These are phyloP conservation scores for Wasmannia auropunctata DNA, from an alignment of 1,140 invertebrate genomes.

Conservation along the genomic window DNA sequence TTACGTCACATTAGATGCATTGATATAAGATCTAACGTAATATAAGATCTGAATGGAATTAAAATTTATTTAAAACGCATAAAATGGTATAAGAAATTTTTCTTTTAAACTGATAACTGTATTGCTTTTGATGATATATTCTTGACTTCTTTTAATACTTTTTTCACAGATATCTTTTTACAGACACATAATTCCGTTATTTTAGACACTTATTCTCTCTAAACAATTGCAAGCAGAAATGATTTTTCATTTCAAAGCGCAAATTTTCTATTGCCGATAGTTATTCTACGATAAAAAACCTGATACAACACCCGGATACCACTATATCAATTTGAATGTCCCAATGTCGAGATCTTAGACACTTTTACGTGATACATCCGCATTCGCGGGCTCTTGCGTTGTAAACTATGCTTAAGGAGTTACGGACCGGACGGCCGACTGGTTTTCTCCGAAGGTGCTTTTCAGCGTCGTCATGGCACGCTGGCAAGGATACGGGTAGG, in stretches of 20 bases:
- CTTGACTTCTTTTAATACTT: background rate
- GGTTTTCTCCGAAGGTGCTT: conserved; percentile 72
- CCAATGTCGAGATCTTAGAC: background rate
- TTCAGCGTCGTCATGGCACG: conserved; percentile 43
- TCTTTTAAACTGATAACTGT: background rate
- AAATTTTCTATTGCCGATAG: background rate
- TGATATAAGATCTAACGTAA: too few relatives aligned
- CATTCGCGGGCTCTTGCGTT: background rate
- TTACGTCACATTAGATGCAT: background rate
- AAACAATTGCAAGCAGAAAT: background rate
- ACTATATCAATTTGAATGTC: background rate
- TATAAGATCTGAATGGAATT: background rate
- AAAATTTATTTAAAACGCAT: background rate
- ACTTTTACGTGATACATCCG: conserved; percentile 30
- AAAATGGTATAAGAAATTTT: background rate
- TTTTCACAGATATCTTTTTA: background rate
- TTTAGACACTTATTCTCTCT: background rate
- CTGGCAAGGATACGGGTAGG: conserved; percentile 2
- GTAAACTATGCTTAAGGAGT: conserved; percentile 49
- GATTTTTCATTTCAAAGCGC: background rate
- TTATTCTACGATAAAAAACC: background rate
- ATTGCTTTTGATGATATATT: background rate
- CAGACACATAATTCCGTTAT: background rate
- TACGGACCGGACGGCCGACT: conserved; percentile 56
- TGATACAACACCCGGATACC: background rate